Evolutionary conservation across 2,797 vertebrate genomes (phyloP).

Genomic region (Enteromius argenteus): DNA sequence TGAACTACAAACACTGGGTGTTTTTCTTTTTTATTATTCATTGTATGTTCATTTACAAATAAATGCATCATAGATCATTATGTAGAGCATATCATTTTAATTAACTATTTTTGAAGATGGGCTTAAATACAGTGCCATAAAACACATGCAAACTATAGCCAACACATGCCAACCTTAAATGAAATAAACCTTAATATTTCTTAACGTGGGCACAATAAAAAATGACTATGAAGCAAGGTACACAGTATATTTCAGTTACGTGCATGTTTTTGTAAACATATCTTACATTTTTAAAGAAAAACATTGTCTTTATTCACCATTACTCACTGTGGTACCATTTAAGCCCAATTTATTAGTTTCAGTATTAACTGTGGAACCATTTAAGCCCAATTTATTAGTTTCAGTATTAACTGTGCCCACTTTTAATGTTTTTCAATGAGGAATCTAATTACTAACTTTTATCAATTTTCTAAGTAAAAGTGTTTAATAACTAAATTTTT

Average conservation of each 20-base stretch:
- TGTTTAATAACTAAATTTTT: background rate
- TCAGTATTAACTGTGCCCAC: no score
- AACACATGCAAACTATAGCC: background rate
- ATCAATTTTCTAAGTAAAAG: background rate
- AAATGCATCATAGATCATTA: background rate
- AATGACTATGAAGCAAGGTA: background rate
- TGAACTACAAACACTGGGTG: background rate
- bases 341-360: no score
- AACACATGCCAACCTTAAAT: no score
- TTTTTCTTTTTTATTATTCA: no score
- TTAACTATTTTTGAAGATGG: background rate
- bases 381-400: no score
- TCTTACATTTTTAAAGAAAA: background rate
- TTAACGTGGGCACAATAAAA: background rate
- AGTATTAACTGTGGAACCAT: background rate
- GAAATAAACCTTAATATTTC: background rate
- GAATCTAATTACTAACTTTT: background rate
- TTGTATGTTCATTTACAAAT: background rate
- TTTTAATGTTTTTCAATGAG: background rate
- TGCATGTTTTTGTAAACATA: background rate
- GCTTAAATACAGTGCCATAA: no score
- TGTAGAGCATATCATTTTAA: background rate
- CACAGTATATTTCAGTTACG: no score
- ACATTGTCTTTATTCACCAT: background rate
- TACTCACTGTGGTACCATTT: background rate